Percentiles rank a stretch among this genome's conserved stretches.
These are phyloP conservation scores for Cataglyphis rosenhaueri DNA, from an alignment of 2,888 invertebrate species.

Conservation along the genomic window DNA sequence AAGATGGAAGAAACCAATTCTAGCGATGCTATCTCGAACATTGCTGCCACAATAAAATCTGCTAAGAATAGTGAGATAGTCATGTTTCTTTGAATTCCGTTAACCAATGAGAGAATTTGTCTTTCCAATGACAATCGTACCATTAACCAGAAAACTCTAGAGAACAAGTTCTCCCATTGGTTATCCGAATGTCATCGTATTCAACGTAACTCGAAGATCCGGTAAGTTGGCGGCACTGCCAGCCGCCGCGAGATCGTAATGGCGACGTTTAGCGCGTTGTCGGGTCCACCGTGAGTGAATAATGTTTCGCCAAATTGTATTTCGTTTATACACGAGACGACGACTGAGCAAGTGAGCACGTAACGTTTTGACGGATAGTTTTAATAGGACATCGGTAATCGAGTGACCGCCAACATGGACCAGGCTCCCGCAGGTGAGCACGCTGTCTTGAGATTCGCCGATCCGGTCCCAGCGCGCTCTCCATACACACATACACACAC, in stretches of 20 bases:
- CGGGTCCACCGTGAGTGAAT: slow-evolving; percentile 69
- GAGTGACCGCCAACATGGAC: slow-evolving; percentile 78
- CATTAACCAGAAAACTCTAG: neutral
- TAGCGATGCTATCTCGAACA: neutral
- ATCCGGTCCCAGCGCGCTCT: slow-evolving; percentile 69
- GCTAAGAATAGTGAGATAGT: neutral
- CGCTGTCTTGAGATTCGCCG: slow-evolving; percentile 46
- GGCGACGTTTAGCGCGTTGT: slow-evolving; percentile 80
- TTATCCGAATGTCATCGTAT: neutral
- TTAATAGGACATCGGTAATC: slow-evolving; percentile 49
- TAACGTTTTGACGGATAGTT: slow-evolving; percentile 21
- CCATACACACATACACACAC: neutral
- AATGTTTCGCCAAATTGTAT: slow-evolving; percentile 70
- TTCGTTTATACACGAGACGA: slow-evolving; percentile 58
- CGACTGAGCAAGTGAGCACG: slow-evolving; percentile 55
- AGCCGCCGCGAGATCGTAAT: slow-evolving; percentile 61
- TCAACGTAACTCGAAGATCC: neutral
- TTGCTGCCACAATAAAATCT: neutral
- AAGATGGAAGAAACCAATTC: slow-evolving; percentile 7
- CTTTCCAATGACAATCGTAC: neutral
- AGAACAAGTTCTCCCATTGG: neutral
- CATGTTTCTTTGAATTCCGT: neutral
- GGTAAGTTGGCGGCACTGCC: slow-evolving; percentile 51
- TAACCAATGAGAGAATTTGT: neutral
- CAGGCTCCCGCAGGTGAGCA: slow-evolving; percentile 83